Percentiles rank a stretch among this genome's conserved stretches.
phyloP scores from a whole-genome alignment of 1,140 invertebrate genomes.

The Procambarus virginalis region DNA sequence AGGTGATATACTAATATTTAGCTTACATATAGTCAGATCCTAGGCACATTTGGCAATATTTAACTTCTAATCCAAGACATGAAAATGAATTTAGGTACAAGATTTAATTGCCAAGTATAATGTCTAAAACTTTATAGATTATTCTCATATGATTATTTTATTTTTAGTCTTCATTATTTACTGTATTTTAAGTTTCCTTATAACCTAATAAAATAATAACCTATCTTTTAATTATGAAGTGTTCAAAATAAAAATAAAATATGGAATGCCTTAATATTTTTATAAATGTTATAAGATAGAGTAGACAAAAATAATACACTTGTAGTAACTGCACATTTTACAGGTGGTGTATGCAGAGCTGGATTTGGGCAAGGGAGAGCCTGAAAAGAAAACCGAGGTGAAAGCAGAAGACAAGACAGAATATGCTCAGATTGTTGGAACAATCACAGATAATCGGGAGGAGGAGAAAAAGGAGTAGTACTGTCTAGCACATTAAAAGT shows the following conservation, averaged over 20 bases:
- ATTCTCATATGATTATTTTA: no score
- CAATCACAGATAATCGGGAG: conserved; percentile 56
- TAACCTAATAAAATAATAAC: neutral
- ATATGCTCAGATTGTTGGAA: conserved; percentile 58
- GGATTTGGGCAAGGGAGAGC: conserved; percentile 51
- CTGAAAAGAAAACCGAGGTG: conserved; percentile 53
- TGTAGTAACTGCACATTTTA: neutral
- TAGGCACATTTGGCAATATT: no score
- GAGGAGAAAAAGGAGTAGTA: conserved; percentile 59
- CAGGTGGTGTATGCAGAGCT: conserved; percentile 64
- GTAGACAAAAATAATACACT: neutral
- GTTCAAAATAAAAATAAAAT: neutral
- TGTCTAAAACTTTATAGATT: no score
- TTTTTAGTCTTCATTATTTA: no score
- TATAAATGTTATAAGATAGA: no score
- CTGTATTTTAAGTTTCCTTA: neutral
- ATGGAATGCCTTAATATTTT: no score
- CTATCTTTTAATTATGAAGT: neutral
- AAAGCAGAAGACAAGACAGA: conserved; percentile 55
- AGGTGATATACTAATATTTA: no score
- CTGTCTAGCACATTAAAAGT: neutral
- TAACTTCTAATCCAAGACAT: no score
- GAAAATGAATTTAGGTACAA: no score
- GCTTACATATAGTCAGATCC: no score
- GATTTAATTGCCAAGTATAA: no score